A percentile compares a stretch with the other conserved stretches of the same genome.
Evolutionary conservation across 2,113 vertebrate species (phyloP).

Genomic region (Sceloporus undulatus): DNA sequence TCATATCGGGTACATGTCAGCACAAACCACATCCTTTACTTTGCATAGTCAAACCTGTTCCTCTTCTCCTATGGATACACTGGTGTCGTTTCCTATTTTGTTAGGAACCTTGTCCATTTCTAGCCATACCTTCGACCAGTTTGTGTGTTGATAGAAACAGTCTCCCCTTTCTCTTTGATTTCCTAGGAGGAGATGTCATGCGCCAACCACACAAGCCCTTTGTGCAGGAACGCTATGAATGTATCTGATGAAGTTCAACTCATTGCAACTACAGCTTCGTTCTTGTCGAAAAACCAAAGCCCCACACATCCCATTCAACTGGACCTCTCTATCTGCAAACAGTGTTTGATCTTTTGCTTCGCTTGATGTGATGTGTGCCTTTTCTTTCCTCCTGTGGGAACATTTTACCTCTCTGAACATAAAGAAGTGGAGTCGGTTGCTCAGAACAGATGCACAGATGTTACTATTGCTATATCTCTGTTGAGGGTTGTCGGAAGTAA

Average conservation of each 20-base stretch:
- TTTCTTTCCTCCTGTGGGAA: conserved; percentile 31
- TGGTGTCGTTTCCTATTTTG: neutral
- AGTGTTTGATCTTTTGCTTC: conserved; percentile 52
- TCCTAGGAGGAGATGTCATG: conserved; percentile 63
- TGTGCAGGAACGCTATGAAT: conserved; percentile 53
- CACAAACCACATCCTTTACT: neutral
- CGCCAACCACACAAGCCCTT: conserved; percentile 38
- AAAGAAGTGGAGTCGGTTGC: conserved; percentile 55
- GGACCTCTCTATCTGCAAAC: conserved; percentile 58
- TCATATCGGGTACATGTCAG: neutral
- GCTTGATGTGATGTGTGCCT: neutral
- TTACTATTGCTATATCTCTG: neutral
- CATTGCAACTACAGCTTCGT: conserved; percentile 64
- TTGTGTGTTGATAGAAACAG: neutral
- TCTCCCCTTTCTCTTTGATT: neutral
- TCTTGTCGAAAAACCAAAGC: conserved; percentile 47
- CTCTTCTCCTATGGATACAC: neutral
- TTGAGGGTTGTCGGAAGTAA: conserved; percentile 6
- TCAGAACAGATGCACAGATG: conserved; percentile 31
- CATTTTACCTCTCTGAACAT: conserved; percentile 62
- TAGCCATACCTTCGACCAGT: too few species aligned
- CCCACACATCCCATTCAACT: conserved; percentile 52
- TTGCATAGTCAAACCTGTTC: neutral
- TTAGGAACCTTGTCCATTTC: neutral
- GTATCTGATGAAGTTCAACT: conserved; percentile 53